A percentile compares a stretch with the other conserved stretches of the same genome.
phyloP scores from a whole-genome alignment of 2,113 vertebrate genomes.

The Poeciliopsis turrubarensis region DNA sequence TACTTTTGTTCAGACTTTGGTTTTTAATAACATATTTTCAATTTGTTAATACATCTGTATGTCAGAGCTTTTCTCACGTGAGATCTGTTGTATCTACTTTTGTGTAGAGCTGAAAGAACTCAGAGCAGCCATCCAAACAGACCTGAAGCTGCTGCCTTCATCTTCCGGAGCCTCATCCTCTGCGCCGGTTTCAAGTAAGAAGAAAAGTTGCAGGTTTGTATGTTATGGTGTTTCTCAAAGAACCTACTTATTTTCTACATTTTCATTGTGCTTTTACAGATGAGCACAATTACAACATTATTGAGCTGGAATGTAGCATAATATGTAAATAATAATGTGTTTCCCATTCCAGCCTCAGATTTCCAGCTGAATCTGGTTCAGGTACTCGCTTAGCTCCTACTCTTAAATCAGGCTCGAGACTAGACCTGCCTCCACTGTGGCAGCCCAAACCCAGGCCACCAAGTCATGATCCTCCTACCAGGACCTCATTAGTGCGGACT shows the following conservation, averaged over 20 bases:
- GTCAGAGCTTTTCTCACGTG: background rate
- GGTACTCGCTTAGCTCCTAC: conserved; percentile 9
- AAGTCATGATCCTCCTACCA: background rate
- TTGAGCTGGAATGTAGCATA: background rate
- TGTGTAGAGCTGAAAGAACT: conserved; percentile 67
- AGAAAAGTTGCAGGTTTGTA: conserved; percentile 46
- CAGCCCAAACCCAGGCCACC: conserved; percentile 39
- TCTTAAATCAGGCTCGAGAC: conserved; percentile 12
- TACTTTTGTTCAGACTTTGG: background rate
- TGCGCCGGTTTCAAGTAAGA: conserved; percentile 16
- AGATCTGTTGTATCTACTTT: conserved; percentile 1
- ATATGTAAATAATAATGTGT: background rate
- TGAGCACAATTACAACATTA: no score
- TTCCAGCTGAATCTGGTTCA: conserved; percentile 14
- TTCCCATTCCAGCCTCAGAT: conserved; percentile 23
- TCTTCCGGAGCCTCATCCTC: background rate
- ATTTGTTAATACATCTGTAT: background rate
- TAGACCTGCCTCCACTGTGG: conserved; percentile 20
- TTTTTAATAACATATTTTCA: background rate
- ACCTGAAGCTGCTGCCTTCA: conserved; percentile 53
- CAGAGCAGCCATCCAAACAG: conserved; percentile 58
- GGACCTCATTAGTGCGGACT: conserved; percentile 14
- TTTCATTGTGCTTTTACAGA: background rate
- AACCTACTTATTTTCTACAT: background rate
- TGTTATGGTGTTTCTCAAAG: background rate